A percentile compares a stretch with the other conserved stretches of the same genome.
Evolutionary conservation across 2,113 vertebrate genomes (phyloP).

Genomic region (Stigmatopora argus): DNA sequence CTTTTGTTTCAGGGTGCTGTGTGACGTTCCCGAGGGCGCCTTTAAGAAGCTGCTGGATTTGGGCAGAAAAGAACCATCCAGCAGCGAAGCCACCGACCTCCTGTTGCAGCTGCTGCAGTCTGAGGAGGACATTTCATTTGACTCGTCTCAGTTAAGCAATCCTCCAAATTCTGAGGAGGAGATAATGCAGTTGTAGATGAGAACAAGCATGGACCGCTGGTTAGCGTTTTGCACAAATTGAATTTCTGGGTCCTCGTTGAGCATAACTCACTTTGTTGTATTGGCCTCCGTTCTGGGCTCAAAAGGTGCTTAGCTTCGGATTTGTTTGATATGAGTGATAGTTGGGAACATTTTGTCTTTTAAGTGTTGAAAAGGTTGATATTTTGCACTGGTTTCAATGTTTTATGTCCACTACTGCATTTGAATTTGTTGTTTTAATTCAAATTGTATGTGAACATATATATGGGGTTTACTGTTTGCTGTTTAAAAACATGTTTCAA

Average conservation of each 20-base stretch:
- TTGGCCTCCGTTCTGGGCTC: background rate
- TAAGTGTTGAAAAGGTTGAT: background rate
- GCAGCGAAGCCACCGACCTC: constrained; percentile 70
- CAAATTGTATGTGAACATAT: background rate
- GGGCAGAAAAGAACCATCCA: constrained; percentile 73
- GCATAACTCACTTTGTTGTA: background rate
- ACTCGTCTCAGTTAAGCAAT: background rate
- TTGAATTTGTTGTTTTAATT: background rate
- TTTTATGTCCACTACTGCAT: background rate
- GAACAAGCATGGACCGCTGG: background rate
- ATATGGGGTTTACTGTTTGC: background rate
- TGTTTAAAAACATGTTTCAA: background rate
- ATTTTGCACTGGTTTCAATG: background rate
- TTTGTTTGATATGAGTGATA: background rate
- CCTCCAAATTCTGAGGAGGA: background rate
- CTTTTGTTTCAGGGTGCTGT: constrained; percentile 70
- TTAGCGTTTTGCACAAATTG: background rate
- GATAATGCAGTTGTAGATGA: background rate
- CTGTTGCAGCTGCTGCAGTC: constrained; percentile 70
- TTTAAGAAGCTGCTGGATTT: constrained; percentile 71
- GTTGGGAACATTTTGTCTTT: background rate
- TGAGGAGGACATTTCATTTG: background rate
- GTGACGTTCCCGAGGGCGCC: constrained; percentile 65
- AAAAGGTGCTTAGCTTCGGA: background rate
- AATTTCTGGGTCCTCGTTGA: background rate